Evolutionary conservation across 2,888 invertebrate species (phyloP).

Genomic region (Criorhina ranunculi): DNA sequence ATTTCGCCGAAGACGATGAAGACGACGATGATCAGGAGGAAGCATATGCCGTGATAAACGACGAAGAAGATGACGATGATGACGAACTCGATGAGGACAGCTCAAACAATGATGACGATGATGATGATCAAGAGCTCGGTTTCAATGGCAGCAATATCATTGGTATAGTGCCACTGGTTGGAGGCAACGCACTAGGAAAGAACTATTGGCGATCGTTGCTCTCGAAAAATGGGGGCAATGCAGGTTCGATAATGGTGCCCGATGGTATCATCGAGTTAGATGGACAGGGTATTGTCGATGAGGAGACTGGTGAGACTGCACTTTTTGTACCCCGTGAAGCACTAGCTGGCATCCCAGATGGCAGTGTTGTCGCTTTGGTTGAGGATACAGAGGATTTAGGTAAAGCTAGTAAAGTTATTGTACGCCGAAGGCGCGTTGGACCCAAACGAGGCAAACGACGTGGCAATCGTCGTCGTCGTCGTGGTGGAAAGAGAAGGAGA

Average conservation of each 20-base stretch:
- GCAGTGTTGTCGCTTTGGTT: conserved; percentile 81
- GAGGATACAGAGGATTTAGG: conserved; percentile 78
- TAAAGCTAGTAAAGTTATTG: conserved; percentile 81
- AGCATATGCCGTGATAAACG: conserved; percentile 19
- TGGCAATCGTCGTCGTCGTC: conserved; percentile 63
- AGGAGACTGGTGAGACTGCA: conserved; percentile 80
- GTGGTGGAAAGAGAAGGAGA: conserved; percentile 71
- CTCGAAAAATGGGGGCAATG: conserved; percentile 77
- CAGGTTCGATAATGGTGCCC: conserved; percentile 82
- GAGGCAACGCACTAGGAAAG: conserved; percentile 8
- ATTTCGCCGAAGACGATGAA: conserved; percentile 78
- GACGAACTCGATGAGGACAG: conserved; percentile 41
- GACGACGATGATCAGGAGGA: conserved; percentile 72
- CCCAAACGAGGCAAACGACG: conserved; percentile 21
- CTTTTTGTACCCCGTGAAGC: conserved; percentile 81
- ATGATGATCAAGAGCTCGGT: conserved; percentile 34
- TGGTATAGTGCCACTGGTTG: conserved; percentile 40
- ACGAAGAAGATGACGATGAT: conserved; percentile 71
- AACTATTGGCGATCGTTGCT: conserved; percentile 33
- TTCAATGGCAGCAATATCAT: conserved; percentile 20
- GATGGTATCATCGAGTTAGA: conserved; percentile 81
- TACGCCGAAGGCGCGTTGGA: conserved; percentile 79
- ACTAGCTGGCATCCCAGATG: conserved; percentile 81
- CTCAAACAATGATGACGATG: conserved; percentile 27
- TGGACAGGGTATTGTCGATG: conserved; percentile 81